Conservation (phyloP, 2,797 vertebrate genomes). For the Leptoclinus maculatus region DNA sequence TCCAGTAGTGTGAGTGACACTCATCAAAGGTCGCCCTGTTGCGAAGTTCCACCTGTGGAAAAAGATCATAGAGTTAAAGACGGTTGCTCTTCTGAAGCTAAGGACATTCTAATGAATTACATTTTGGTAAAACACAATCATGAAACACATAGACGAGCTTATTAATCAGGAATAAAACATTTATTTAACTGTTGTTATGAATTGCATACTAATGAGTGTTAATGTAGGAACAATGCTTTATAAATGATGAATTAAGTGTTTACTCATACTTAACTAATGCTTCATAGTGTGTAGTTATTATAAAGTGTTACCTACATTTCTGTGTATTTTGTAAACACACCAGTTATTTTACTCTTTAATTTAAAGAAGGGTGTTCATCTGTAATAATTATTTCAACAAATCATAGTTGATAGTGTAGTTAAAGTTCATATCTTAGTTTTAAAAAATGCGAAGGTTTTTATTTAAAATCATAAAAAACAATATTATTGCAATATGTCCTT, state of each 20-base stretch:
- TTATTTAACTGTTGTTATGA: too few species aligned
- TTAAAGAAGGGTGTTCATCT: background rate
- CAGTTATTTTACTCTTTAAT: background rate
- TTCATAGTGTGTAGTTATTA: too few species aligned
- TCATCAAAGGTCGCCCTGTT: constrained; percentile 23
- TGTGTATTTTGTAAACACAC: background rate
- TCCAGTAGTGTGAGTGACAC: accelerated
- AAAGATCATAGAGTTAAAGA: background rate
- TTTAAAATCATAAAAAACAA: background rate
- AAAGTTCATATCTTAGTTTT: background rate
- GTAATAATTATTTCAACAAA: background rate
- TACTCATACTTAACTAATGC: too few species aligned
- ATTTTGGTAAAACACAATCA: too few species aligned
- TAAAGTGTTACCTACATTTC: background rate
- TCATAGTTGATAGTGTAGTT: background rate
- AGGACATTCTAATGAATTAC: background rate
- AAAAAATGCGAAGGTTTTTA: too few species aligned
- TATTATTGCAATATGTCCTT: background rate
- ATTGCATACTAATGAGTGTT: too few species aligned
- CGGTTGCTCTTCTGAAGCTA: background rate
- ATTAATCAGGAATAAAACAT: too few species aligned
- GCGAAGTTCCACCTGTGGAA: constrained; percentile 57
- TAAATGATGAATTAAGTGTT: too few species aligned
- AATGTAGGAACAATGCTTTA: too few species aligned
- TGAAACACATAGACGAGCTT: too few species aligned